These are phyloP conservation scores for Brachypterus glaber DNA, from an alignment of 2,888 invertebrate species.

Conservation along the genomic window DNA sequence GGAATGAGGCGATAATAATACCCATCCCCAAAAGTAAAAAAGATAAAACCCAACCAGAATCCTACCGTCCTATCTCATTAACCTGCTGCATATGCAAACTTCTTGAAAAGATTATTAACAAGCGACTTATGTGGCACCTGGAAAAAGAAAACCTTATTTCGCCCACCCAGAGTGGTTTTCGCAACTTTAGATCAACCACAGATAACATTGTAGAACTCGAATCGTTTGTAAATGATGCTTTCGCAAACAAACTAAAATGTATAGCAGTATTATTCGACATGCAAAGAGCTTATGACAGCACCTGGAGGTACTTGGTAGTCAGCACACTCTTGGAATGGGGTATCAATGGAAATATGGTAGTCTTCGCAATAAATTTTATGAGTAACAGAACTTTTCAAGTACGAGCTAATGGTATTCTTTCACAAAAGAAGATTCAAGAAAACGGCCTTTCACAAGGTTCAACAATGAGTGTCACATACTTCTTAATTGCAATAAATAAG, in stretches of 20 bases:
- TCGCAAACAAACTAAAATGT: conserved; percentile 9
- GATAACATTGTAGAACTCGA: conserved; percentile 13
- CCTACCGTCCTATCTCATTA: conserved; percentile 16
- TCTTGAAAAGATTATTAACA: conserved; percentile 17
- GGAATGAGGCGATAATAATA: conserved; percentile 12
- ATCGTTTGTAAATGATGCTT: conserved; percentile 10
- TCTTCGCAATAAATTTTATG: conserved; percentile 13
- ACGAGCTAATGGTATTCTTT: conserved; percentile 9
- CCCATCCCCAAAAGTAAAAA: conserved; percentile 13
- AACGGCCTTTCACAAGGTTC: conserved; percentile 15
- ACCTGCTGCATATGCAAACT: conserved; percentile 13
- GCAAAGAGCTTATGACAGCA: conserved; percentile 10
- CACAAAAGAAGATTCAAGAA: conserved; percentile 2
- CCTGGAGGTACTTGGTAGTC: conserved; percentile 9
- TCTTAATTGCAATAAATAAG: conserved; percentile 13
- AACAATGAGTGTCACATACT: conserved; percentile 9
- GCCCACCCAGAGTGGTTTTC: conserved; percentile 13
- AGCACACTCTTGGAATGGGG: conserved; percentile 7
- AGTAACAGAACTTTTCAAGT: conserved; percentile 8
- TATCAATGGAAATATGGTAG: conserved; percentile 10
- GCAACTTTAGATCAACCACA: conserved; percentile 9
- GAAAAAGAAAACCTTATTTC: conserved; percentile 12
- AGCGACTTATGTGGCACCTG: conserved; percentile 13
- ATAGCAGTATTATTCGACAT: conserved; percentile 13
- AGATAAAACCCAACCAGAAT: conserved; percentile 10